Percentiles rank a stretch among this genome's conserved stretches.
Evolutionary conservation across 2,888 invertebrate genomes (phyloP).

Genomic region (Tribolium freemani): DNA sequence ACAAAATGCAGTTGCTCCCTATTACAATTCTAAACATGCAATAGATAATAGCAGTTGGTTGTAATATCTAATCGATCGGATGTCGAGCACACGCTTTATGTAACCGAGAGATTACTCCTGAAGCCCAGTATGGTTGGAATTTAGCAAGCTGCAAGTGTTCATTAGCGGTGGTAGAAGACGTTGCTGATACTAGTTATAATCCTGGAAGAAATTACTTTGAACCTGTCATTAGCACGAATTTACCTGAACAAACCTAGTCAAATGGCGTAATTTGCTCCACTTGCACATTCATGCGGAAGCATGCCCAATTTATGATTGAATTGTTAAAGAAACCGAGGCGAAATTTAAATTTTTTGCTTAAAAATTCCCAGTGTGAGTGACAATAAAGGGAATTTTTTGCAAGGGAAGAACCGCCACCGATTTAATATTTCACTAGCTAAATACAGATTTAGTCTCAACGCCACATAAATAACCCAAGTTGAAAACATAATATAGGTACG

Average conservation of each 20-base stretch:
- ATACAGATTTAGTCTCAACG: slow-evolving; percentile 49
- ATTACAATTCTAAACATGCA: slow-evolving; percentile 17
- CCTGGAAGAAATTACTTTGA: slow-evolving; percentile 24
- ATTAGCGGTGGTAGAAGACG: slow-evolving; percentile 24
- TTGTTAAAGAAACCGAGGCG: too few relatives aligned
- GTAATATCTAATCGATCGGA: slow-evolving; percentile 25
- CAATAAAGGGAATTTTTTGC: slow-evolving; percentile 25
- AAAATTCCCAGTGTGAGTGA: slow-evolving; percentile 13
- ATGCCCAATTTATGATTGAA: too few relatives aligned
- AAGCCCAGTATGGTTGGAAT: slow-evolving; percentile 9
- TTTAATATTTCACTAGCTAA: slow-evolving; percentile 43
- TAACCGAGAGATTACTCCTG: slow-evolving; percentile 28
- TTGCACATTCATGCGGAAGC: not conserved
- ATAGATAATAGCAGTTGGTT: slow-evolving; percentile 26
- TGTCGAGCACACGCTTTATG: slow-evolving; percentile 26
- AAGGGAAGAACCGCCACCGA: slow-evolving; percentile 10
- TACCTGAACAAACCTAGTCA: not conserved
- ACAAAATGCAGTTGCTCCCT: too few relatives aligned
- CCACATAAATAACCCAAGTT: slow-evolving; percentile 55
- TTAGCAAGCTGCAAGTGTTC: slow-evolving; percentile 28
- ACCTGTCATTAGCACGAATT: slow-evolving; percentile 1
- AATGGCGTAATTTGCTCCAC: not conserved
- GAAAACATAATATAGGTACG: slow-evolving; percentile 55
- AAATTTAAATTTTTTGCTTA: not conserved
- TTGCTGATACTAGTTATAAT: slow-evolving; percentile 29